Evolutionary conservation across 1,140 invertebrate genomes (phyloP).

Genomic region (Drosophila baimaii): DNA sequence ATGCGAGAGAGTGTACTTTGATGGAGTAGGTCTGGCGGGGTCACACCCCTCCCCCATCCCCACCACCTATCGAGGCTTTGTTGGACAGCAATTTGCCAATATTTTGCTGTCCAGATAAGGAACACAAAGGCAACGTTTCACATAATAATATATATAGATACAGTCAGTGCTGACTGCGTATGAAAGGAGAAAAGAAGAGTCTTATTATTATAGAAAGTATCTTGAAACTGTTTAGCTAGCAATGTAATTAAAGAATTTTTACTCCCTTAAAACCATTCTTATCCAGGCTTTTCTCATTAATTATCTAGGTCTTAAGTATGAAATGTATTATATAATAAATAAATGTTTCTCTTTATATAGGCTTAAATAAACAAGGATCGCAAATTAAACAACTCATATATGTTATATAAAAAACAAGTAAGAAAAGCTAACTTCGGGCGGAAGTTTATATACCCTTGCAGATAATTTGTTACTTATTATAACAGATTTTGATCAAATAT

Average conservation of each 20-base stretch:
- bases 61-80: conserved; percentile 25
- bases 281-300: too few relatives aligned
- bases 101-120: conserved; percentile 53
- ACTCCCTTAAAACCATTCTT: too few relatives aligned
- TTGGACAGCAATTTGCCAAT: conserved; percentile 62
- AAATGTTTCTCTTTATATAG: too few relatives aligned
- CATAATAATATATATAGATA: not conserved
- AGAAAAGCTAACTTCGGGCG: too few relatives aligned
- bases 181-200: not conserved
- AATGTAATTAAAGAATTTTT: not conserved
- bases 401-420: too few relatives aligned
- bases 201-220: not conserved
- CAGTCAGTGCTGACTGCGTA: not conserved
- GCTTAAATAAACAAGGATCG: too few relatives aligned
- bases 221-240: not conserved
- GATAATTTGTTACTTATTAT: too few relatives aligned
- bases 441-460: too few relatives aligned
- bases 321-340: too few relatives aligned
- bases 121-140: conserved; percentile 30
- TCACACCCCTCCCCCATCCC: not conserved
- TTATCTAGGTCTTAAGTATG: too few relatives aligned
- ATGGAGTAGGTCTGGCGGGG: conserved; percentile 10
- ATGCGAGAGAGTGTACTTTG: not conserved
- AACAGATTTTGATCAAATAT: too few relatives aligned
- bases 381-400: too few relatives aligned